Evolutionary conservation across 2,797 vertebrate genomes (phyloP), one percentile per base, ranked within the genome.

Genomic region (Nannoperca obscura): DNA sequence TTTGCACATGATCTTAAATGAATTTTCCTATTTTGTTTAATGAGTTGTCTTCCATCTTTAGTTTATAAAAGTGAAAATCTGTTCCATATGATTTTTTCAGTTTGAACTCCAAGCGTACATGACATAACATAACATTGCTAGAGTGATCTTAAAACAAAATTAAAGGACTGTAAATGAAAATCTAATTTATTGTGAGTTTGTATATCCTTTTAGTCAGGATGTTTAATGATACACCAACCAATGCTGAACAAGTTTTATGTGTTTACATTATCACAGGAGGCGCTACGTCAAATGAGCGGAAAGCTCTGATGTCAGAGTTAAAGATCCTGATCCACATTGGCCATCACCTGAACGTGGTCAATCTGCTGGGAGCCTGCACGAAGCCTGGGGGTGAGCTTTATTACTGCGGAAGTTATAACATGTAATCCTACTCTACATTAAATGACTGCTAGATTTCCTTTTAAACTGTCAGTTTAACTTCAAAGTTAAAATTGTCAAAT

Each of bases 311-410:
- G 97, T 98, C 97, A 2, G 97, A 99, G 86, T 91, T 98, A 87
- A 99, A 98, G 93, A 98, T 98, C 83, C 94, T 99, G 84, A 99
- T 99, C 86, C 97, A 99, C 71, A 98, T 98, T n/a, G 97, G 97
- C 24, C 96, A 99, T 80, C 97, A 99, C 74, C 95, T 99, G 61
- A 99, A 99, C 0, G 97, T 99, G 38, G 97, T 99, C 85, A 99
- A 99, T 93, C 95, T 98, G 69, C 94, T 98, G 78, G 97, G 97
- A 88, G 97, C 97, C 52, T 99, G 97, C 87, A 98, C 97, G 24
- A 98, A 98, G 83, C 96, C 96, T 59, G 97, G 97, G 94, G 97
- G 97, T 99, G 83, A 96, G 95, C 27, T 53, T 69, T 8, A 42
- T 38, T 17, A 34, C 38, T 24, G 7, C 59, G 34, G 11, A 49